phyloP scores from a whole-genome alignment of 2,888 invertebrate genomes.

The Brenthis daphne region DNA sequence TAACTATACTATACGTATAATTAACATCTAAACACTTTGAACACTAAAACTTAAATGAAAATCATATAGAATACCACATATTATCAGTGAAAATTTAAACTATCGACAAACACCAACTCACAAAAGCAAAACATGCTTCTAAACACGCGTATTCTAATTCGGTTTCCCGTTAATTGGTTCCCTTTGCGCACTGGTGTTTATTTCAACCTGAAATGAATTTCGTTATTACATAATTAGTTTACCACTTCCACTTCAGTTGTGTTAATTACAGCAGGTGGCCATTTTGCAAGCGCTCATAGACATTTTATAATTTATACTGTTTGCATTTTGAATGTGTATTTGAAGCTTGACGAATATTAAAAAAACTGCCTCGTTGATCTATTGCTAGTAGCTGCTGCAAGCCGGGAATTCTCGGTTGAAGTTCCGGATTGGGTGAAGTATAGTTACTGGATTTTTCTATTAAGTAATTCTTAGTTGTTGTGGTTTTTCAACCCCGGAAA shows the following conservation, averaged over 20 bases:
- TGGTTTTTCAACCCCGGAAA: no score
- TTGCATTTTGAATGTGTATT: neutral
- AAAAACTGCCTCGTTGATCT: no score
- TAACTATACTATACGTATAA: no score
- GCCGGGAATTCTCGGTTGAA: no score
- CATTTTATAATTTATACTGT: constrained; percentile 25
- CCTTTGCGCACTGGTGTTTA: constrained; percentile 31
- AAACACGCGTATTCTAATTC: constrained; percentile 28
- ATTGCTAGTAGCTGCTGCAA: no score
- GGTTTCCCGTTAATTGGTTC: constrained; percentile 35
- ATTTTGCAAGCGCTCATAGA: constrained; percentile 45
- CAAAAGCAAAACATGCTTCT: constrained; percentile 17
- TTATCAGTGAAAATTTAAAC: neutral
- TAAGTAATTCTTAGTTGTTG: no score
- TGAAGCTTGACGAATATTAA: no score
- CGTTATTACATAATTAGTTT: constrained; percentile 45
- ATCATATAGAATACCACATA: neutral
- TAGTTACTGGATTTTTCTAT: no score
- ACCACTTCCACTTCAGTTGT: constrained; percentile 43
- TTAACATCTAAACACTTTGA: no score
- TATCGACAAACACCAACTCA: constrained; percentile 4
- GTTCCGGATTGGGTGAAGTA: no score
- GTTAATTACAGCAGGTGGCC: constrained; percentile 49
- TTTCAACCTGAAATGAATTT: constrained; percentile 42
- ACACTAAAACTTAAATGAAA: no score